Base-by-base conservation (phyloP, 2,113 vertebrate species). In the Podocnemis expansa region DNA sequence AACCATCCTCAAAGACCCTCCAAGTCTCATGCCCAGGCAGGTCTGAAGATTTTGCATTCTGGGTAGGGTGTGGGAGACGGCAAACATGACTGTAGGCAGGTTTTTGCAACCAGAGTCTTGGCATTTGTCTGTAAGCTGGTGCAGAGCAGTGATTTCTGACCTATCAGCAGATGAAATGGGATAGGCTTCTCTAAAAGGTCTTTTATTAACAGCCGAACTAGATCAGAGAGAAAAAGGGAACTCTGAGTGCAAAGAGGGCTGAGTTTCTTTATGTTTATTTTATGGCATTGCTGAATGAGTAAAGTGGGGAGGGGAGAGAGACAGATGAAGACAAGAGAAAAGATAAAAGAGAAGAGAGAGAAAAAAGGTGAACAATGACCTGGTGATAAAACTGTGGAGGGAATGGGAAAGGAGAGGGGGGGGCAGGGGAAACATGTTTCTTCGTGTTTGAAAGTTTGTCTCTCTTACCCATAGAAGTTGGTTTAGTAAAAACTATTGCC, bases 1-100 rank as follows among this genome's bases (percentile, higher is more conserved):
- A 83, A 56, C 7, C 4, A 55, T 87, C 58, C 60, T 87, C 87
- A 85, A 90, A 85, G 21, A 47, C 92, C 5, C 81, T 84, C 75
- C 8, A 45, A 54, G 31, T 73, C 90, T 78, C 92, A 80, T 84
- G 31, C 88, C 87, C 45, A 86, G 31, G 31, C 27, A n/a, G n/a
- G 34, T 47, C 21, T 24, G 91, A 2, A 6, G 49, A 73, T 91
- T 90, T 93, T 45, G 2, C 55, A 11, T 38, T 60, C 38, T 21
- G 25, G 27, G 13, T 0, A 0, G 45, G 82, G 9, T 82, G 31
- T 85, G 34, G 47, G 45, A 84, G 63, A 45, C 8, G 16, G 3
- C 41, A 27, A 76, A 45, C 7, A 76, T 41, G 25, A 45, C 24
- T 76, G 45, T 8, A 76, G 11, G 41, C 25, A 76, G 25, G 73